Percentiles rank a stretch among this genome's conserved stretches.
Evolutionary conservation across 2,797 vertebrate genomes (phyloP).

Genomic region (Bucorvus abyssinicus): DNA sequence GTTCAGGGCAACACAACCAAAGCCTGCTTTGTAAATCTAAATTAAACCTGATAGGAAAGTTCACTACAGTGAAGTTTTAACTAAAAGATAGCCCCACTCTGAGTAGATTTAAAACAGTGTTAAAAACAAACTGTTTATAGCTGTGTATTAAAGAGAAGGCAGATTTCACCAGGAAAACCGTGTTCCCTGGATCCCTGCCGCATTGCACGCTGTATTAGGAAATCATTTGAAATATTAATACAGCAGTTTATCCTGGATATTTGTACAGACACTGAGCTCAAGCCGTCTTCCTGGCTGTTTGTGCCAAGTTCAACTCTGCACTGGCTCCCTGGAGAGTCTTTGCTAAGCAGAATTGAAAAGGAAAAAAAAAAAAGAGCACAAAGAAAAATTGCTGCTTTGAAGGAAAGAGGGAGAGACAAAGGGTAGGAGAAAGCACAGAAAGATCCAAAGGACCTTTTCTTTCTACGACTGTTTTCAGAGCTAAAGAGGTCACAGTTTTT

Average conservation of each 20-base stretch:
- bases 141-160: neutral
- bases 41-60: neutral
- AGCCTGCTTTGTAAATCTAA: neutral
- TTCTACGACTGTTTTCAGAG: neutral
- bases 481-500: neutral
- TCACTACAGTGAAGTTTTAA: neutral
- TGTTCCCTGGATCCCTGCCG: conserved; percentile 6
- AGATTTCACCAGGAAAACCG: neutral
- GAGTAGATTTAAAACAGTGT: neutral
- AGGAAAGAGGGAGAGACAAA: neutral
- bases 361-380: neutral
- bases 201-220: neutral
- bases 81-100: neutral
- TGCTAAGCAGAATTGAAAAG: neutral
- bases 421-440: neutral
- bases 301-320: neutral
- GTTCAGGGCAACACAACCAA: neutral
- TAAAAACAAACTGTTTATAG: neutral
- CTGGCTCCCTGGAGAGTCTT: neutral
- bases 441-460: neutral
- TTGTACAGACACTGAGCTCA: neutral
- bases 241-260: conserved; percentile 16
- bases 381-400: neutral
- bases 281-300: neutral
- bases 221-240: conserved; percentile 26